Evolutionary conservation across 2,888 invertebrate genomes (phyloP).

Genomic region (Sussaba pulchella): DNA sequence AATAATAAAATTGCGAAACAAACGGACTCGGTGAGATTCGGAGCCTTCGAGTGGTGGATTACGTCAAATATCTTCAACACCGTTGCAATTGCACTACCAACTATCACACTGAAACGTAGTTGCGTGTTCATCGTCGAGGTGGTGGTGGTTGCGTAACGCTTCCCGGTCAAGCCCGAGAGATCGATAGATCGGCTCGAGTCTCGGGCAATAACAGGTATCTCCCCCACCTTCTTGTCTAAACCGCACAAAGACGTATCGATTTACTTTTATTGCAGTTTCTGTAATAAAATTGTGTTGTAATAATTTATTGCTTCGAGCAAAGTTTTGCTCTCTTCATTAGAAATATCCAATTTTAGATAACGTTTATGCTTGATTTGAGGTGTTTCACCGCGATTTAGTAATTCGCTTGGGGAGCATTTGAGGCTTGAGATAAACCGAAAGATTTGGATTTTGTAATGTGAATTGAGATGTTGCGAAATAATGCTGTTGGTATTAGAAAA

Average conservation of each 20-base stretch:
- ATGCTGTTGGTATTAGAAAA: too few species aligned
- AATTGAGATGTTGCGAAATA: too few species aligned
- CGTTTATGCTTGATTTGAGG: too few species aligned
- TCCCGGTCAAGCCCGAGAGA: constrained; percentile 46
- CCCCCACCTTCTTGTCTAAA: constrained; percentile 4
- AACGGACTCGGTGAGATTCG: constrained; percentile 34
- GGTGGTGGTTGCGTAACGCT: constrained; percentile 61
- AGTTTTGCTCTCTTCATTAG: too few species aligned
- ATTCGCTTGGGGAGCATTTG: too few species aligned
- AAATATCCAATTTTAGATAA: too few species aligned
- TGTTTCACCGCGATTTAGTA: too few species aligned
- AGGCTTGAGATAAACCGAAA: too few species aligned
- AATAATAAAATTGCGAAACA: constrained; percentile 56
- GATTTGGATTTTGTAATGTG: too few species aligned
- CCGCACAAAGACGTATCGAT: constrained; percentile 21
- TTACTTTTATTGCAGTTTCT: not conserved
- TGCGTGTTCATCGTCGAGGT: constrained; percentile 58
- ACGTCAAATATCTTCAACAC: constrained; percentile 28
- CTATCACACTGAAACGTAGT: constrained; percentile 39
- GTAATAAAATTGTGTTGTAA: not conserved
- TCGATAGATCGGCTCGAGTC: constrained; percentile 54
- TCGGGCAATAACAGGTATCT: constrained; percentile 12
- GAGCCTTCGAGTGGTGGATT: constrained; percentile 51
- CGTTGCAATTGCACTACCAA: not conserved
- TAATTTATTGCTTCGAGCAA: too few species aligned